A percentile compares a stretch with the other conserved stretches of the same genome.
Conservation (phyloP, 1,140 invertebrate genomes). For the Caligus rogercresseyi region DNA sequence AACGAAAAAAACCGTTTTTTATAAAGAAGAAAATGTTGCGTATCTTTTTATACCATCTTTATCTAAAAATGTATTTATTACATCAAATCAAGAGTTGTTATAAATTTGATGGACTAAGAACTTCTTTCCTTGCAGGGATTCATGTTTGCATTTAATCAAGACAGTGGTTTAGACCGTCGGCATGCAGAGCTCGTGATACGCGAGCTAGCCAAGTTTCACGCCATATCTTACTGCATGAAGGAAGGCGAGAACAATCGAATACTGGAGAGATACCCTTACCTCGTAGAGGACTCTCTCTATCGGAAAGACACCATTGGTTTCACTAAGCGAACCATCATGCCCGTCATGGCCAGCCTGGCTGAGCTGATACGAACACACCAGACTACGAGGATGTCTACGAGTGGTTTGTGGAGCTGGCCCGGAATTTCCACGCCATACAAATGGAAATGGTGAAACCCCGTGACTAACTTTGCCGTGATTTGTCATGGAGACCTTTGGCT, state of each 20-base stretch:
- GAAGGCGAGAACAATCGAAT: background rate
- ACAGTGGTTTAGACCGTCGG: constrained; percentile 10
- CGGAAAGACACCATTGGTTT: constrained; percentile 13
- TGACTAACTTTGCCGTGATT: constrained; percentile 12
- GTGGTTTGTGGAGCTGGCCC: constrained; percentile 17
- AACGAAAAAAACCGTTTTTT: too few relatives aligned
- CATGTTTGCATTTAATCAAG: constrained; percentile 4
- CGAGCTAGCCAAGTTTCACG: constrained; percentile 19
- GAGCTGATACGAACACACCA: constrained; percentile 6
- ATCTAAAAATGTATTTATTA: background rate
- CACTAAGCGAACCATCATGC: constrained; percentile 18
- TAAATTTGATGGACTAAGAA: too few relatives aligned
- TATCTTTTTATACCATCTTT: background rate
- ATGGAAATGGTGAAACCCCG: constrained; percentile 18
- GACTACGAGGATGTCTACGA: constrained; percentile 9
- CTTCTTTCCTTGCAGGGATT: constrained; percentile 5
- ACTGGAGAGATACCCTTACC: constrained; percentile 7
- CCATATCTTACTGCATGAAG: constrained; percentile 18
- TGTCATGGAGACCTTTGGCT: constrained; percentile 19
- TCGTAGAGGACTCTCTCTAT: constrained; percentile 15
- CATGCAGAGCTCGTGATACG: constrained; percentile 16
- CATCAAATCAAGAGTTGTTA: too few relatives aligned
- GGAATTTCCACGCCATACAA: constrained; percentile 18
- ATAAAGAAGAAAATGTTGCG: background rate
- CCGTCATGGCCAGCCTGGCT: constrained; percentile 18